Conservation (phyloP, 2,888 invertebrate genomes). For the Rutpela maculata region DNA sequence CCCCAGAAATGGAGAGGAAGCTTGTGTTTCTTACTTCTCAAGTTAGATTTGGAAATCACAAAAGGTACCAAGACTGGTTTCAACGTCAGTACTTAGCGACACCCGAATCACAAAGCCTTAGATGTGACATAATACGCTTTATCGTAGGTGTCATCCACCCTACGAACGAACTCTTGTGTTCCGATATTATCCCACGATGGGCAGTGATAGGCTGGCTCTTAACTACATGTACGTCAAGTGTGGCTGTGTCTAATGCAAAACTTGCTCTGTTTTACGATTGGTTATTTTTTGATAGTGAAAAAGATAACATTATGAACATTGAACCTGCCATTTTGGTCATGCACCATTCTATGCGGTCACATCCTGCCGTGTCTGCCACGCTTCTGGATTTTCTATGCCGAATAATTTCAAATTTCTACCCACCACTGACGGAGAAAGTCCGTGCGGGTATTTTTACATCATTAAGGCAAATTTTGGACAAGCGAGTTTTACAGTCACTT, state of each 20-base stretch:
- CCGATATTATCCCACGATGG: slow-evolving; percentile 97
- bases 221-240: slow-evolving; percentile 92
- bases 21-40: slow-evolving; percentile 89
- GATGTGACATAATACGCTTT: slow-evolving; percentile 95
- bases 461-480: slow-evolving; percentile 90
- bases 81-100: slow-evolving; percentile 93
- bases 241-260: slow-evolving; percentile 93
- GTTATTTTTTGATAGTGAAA: slow-evolving; percentile 92
- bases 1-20: slow-evolving; percentile 95
- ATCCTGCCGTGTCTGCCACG: slow-evolving; percentile 93
- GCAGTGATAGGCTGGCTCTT: slow-evolving; percentile 96
- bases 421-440: slow-evolving; percentile 86
- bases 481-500: slow-evolving; percentile 91
- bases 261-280: slow-evolving; percentile 95
- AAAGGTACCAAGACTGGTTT: slow-evolving; percentile 95
- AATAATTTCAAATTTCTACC: slow-evolving; percentile 92
- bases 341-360: slow-evolving; percentile 94
- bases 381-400: slow-evolving; percentile 93
- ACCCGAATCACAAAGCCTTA: slow-evolving; percentile 91
- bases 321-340: slow-evolving; percentile 95
- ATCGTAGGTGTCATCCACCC: slow-evolving; percentile 96
- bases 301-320: slow-evolving; percentile 97
- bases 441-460: slow-evolving; percentile 89
- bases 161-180: slow-evolving; percentile 92
- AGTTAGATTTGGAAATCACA: slow-evolving; percentile 93